A percentile compares a stretch with the other conserved stretches of the same genome.
phyloP scores from a whole-genome alignment of 2,113 vertebrate species.

The Rhipidura dahli region DNA sequence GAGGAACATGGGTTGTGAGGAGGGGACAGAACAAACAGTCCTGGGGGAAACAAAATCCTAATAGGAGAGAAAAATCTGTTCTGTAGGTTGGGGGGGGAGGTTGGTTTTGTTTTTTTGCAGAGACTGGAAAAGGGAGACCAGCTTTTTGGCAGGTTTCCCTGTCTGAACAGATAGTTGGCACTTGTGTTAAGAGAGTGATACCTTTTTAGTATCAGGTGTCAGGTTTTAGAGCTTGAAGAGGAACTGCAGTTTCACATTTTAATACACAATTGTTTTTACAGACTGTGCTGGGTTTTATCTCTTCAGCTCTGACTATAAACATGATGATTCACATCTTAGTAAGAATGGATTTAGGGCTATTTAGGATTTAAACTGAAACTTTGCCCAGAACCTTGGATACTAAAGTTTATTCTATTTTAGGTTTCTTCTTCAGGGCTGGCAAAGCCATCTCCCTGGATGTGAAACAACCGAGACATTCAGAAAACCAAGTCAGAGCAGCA shows the following conservation, averaged over 20 bases:
- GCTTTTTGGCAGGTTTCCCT: background rate
- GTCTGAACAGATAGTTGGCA: background rate
- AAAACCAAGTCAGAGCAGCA: background rate
- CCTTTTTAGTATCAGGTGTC: background rate
- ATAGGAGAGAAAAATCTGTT: conserved; percentile 30
- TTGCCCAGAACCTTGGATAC: conserved; percentile 10
- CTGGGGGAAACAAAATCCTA: background rate
- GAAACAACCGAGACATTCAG: background rate
- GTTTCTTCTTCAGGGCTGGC: background rate
- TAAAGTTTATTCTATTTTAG: background rate
- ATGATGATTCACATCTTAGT: conserved; percentile 17
- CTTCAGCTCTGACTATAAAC: conserved; percentile 31
- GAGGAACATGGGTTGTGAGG: conserved; percentile 41
- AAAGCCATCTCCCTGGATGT: background rate
- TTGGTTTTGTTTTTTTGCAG: background rate
- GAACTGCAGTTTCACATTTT: conserved; percentile 6
- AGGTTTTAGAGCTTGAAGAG: conserved; percentile 10
- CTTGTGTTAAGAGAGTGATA: background rate
- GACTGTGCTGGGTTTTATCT: conserved; percentile 3
- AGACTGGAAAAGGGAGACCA: background rate
- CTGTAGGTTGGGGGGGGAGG: background rate
- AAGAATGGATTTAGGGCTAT: conserved; percentile 1
- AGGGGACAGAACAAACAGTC: conserved; percentile 65
- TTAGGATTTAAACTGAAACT: conserved; percentile 30
- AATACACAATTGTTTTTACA: conserved; percentile 31